Conservation (phyloP, 2,113 vertebrate genomes). For the Pachyramphus minor region DNA sequence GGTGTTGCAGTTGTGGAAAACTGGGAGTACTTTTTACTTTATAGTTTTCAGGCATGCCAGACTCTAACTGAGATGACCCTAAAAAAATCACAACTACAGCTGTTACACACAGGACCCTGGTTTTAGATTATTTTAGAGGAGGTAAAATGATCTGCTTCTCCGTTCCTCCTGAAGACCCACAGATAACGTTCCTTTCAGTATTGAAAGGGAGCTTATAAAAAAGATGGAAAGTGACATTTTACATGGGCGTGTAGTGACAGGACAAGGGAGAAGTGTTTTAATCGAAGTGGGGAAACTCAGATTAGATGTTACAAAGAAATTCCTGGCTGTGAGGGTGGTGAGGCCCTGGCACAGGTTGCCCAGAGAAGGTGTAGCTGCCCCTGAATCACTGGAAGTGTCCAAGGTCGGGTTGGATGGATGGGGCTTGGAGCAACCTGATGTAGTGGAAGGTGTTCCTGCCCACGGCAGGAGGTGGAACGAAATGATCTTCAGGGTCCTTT, state of each 20-base stretch:
- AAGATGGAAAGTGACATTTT: background rate
- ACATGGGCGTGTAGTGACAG: background rate
- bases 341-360: background rate
- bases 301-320: background rate
- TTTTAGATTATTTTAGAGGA: background rate
- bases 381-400: background rate
- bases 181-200: background rate
- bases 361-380: background rate
- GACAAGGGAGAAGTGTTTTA: background rate
- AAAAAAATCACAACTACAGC: background rate
- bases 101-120: background rate
- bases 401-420: background rate
- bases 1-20: background rate
- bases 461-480: background rate
- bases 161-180: background rate
- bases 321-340: background rate
- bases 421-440: background rate
- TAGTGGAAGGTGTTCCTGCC: background rate
- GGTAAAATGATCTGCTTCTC: background rate
- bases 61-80: background rate
- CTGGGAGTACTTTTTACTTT: background rate
- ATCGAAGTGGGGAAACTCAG: background rate
- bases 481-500: background rate
- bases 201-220: background rate
- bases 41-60: background rate